Conservation (phyloP, 1,140 invertebrate genomes). For the Cataglyphis hispanica region DNA sequence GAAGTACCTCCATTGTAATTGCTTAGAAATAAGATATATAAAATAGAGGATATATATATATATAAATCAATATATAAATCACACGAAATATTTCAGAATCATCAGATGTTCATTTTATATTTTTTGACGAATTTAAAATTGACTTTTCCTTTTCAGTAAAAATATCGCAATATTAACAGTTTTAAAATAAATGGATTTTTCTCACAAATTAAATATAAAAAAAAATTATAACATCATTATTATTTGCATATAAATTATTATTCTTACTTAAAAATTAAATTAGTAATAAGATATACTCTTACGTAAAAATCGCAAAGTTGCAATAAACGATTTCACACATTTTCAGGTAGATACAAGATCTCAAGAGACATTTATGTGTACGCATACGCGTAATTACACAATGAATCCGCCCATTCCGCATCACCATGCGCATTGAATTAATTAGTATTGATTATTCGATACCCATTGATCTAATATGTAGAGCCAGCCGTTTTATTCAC, state of each 20-base stretch:
- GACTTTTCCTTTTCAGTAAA: not conserved
- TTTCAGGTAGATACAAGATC: not conserved
- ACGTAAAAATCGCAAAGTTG: not conserved
- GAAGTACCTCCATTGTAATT: not conserved
- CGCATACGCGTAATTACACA: conserved; percentile 24
- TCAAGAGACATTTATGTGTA: not conserved
- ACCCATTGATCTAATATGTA: not conserved
- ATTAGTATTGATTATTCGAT: conserved; percentile 58
- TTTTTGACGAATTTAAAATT: not conserved
- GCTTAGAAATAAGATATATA: not conserved
- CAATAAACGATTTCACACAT: not conserved
- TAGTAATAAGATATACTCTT: not conserved
- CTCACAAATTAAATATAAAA: not conserved
- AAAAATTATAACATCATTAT: not conserved
- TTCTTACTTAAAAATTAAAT: not conserved
- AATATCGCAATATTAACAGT: not conserved
- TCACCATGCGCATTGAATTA: conserved; percentile 29
- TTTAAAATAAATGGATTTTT: not conserved
- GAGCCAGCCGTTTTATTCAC: not conserved
- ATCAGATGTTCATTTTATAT: not conserved
- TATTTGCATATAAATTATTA: not conserved
- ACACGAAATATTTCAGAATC: not conserved
- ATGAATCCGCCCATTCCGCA: conserved; percentile 18
- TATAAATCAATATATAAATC: not conserved
- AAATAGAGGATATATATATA: too few species aligned